Evolutionary conservation across 2,888 invertebrate genomes (phyloP), one percentile per base, ranked within the genome.

Genomic region (Terebella lapidaria): DNA sequence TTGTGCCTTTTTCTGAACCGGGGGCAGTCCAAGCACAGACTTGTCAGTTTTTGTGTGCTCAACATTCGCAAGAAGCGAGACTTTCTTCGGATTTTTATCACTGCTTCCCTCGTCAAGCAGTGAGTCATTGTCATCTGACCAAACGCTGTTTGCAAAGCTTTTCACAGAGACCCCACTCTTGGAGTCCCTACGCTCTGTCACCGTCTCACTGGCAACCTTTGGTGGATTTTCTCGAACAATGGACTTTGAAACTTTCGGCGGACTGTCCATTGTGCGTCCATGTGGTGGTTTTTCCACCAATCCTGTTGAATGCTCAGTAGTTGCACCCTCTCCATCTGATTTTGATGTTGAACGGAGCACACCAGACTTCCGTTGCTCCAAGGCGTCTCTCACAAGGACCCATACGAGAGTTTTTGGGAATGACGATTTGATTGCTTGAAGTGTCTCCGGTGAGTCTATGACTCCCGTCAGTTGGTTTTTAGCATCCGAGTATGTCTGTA

Each of bases 391-490:
- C n/a, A 81, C 58, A 18, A 82, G 57, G 30, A 80, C 65, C 79
- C 80, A 82, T 3, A 76, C 68, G 15, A 82, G 65, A 54, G 75
- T 74, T 66, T 77, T 78, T 3, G 74, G 68, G 63, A 81, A 82
- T 54, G 74, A 72, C 15, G 72, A 66, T 58, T 72, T 70, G 0
- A 81, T 72, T 2, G 74, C 62, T 18, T 71, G 67, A 27, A 77
- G 72, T 52, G 74, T 76, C 29, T 76, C 78, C 2, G 77, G 76
- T 4, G 77, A 76, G 65, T 82, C 81, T 54, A 82, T 78, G 1
- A 82, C 74, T 2, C 81, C 82, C 0, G 81, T 82, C 30, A 82
- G 68, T 27, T 81, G 78, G 68, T 80, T 82, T 54, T 73, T 72
- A 3, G 81, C 80, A 67, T 82, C 81, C 24, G 80, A 80, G 61